Evolutionary conservation across 2,113 vertebrate genomes (phyloP), one percentile per base, ranked within the genome.

Genomic region (Nothocercus nigrocapillus): DNA sequence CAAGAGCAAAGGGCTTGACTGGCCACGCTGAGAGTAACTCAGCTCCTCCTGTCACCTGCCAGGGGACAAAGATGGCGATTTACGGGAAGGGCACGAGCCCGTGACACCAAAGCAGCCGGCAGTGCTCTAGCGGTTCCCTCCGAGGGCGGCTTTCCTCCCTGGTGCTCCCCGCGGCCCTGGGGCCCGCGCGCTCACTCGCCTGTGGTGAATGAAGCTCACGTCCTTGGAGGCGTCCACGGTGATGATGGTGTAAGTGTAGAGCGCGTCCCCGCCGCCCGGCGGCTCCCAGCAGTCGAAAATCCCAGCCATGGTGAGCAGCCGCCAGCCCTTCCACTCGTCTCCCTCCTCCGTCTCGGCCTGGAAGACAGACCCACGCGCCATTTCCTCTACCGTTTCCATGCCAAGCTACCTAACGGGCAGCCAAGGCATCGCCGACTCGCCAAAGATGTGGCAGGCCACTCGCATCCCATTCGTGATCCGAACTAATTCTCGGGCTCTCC

Each of bases 201-300:
- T 98, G 91, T 98, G 88, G 90, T 99, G 99, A 95, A 99, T 99
- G 97, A 96, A 97, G 85, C 98, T 97, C 85, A 99, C 89, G 2
- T 97, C 97, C 81, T 96, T 97, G 64, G 99, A 99, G 13, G 99
- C 98, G 10, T 98, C 97, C 82, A 99, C 99, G 0, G 99, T 99
- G 96, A 99, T 99, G 49, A 99, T 94, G 11, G 98, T 99, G 85
- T 99, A 99, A 5, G 98, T 98, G 84, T 99, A 99, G 4, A 99
- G 94, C 4, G 76, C 70, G 51, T 99, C 98, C 80, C 98, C 99
- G 82, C 99, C 99, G 2, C 72, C 72, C 2, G 98, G 98, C 2
- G 99, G 98, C 53, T 98, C 98, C 99, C 99, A 99, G 92, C 98
- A 98, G 96, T 99, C 99, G 21, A 99, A 99, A 95, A 99, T 97